Evolutionary conservation across 2,113 vertebrate species (phyloP).

Genomic region (Phaethornis superciliosus): DNA sequence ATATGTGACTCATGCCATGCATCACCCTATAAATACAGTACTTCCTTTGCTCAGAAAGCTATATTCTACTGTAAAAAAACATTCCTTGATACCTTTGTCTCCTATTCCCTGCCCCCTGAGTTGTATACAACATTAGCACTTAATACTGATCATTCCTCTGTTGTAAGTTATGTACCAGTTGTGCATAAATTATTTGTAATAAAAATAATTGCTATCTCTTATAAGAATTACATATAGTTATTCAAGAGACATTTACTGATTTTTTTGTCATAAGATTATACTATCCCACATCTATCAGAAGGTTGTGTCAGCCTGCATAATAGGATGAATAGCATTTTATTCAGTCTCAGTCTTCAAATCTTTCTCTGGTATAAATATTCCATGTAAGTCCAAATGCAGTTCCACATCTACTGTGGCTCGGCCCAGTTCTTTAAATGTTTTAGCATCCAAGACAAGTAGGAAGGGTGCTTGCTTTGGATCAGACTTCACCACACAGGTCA

Average conservation of each 20-base stretch:
- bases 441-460: constrained; percentile 88
- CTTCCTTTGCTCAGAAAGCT: background rate
- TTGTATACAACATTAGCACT: background rate
- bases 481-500: constrained; percentile 77
- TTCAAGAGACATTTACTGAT: background rate
- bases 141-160: background rate
- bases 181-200: background rate
- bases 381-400: constrained; percentile 88
- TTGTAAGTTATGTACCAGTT: background rate
- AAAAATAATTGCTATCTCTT: background rate
- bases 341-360: background rate
- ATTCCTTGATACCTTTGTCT: background rate
- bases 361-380: constrained; percentile 83
- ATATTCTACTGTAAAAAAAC: background rate
- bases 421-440: constrained; percentile 86
- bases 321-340: background rate
- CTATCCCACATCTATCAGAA: background rate
- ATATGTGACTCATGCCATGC: background rate
- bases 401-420: constrained; percentile 77
- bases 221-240: background rate
- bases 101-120: background rate
- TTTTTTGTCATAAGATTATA: background rate
- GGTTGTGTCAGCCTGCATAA: background rate
- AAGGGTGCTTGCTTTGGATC: constrained; percentile 81
- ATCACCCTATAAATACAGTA: background rate